Evolutionary conservation across 2,113 vertebrate species (phyloP).

Genomic region (Otocyon megalotis): DNA sequence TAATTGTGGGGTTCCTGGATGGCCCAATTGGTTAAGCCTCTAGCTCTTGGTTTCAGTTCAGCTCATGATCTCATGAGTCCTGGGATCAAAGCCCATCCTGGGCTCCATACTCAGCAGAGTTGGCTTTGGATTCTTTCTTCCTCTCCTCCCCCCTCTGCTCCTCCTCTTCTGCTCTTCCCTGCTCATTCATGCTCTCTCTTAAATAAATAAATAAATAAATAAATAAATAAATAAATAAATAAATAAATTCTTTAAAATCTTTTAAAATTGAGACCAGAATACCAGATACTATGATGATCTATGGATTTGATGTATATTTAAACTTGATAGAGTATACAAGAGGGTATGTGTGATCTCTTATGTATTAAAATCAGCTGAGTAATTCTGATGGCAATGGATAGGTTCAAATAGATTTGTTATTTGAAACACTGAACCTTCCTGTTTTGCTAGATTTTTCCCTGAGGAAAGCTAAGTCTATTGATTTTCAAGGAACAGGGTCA

Average conservation of each 20-base stretch:
- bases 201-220: not conserved
- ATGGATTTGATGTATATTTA: not conserved
- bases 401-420: not conserved
- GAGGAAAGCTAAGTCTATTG: not conserved
- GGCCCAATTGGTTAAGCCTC: not conserved
- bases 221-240: not conserved
- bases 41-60: not conserved
- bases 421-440: not conserved
- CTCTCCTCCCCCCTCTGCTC: not conserved
- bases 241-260: not conserved
- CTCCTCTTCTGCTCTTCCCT: not conserved
- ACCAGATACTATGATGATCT: not conserved
- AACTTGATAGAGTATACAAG: not conserved
- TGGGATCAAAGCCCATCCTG: not conserved
- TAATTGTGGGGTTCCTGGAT: not conserved
- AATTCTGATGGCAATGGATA: not conserved
- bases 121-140: not conserved
- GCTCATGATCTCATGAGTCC: too few relatives aligned
- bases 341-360: not conserved
- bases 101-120: not conserved
- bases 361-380: not conserved
- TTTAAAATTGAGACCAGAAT: not conserved
- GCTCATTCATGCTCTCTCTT: not conserved
- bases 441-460: not conserved
- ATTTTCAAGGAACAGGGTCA: conserved; percentile 25